Conservation (phyloP, 2,888 invertebrate species). For the Norana najaformis region DNA sequence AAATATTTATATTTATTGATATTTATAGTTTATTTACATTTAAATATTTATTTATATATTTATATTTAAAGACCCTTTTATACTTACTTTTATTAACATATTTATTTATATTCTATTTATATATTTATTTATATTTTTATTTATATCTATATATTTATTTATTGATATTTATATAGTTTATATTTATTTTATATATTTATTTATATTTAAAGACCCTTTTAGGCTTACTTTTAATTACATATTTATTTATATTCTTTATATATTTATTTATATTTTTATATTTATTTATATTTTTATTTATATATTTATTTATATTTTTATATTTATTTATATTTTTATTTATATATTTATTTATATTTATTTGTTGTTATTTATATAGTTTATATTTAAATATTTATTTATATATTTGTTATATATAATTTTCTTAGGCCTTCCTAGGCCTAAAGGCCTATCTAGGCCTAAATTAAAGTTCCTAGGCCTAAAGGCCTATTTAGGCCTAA, state of each 20-base stretch:
- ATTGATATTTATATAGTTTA: not conserved
- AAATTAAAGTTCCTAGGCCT: too few relatives aligned
- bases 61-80: not conserved
- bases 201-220: too few relatives aligned
- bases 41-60: not conserved
- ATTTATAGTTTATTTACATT: not conserved
- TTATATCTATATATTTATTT: too few relatives aligned
- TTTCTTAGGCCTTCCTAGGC: too few relatives aligned
- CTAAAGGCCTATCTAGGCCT: too few relatives aligned
- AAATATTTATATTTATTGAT: not conserved
- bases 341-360: not conserved
- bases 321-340: constrained; percentile 4
- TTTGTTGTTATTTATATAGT: too few relatives aligned
- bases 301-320: constrained; percentile 22
- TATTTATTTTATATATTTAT: constrained; percentile 21
- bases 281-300: not conserved
- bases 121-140: not conserved
- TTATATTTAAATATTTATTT: too few relatives aligned
- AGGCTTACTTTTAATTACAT: not conserved
- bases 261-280: not conserved
- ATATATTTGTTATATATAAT: too few relatives aligned
- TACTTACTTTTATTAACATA: not conserved
- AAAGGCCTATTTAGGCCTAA: too few relatives aligned
- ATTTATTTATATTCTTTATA: not conserved
- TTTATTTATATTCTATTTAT: not conserved